Conservation (phyloP, 2,888 invertebrate species). For the Hipparchia semele region DNA sequence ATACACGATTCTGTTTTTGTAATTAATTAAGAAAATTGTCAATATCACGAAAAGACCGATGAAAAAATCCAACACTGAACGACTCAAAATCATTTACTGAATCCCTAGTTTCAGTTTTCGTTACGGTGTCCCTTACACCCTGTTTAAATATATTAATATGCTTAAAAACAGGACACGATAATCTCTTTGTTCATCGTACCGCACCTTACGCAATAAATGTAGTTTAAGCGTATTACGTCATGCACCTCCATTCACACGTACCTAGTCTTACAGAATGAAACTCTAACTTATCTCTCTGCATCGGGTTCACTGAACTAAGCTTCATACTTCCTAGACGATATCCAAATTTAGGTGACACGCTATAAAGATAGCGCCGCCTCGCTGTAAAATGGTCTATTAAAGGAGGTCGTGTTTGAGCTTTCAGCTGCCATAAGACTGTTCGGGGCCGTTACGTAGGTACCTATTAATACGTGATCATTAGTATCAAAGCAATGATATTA, state of each 20-base stretch:
- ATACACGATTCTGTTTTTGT: no score
- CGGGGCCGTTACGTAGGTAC: no score
- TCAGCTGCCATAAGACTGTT: background rate
- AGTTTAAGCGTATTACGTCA: background rate
- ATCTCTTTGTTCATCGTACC: background rate
- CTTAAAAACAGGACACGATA: no score
- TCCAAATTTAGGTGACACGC: conserved; percentile 57
- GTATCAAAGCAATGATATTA: no score
- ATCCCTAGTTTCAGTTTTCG: no score
- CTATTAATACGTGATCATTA: no score
- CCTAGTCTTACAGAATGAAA: conserved; percentile 29
- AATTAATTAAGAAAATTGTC: no score
- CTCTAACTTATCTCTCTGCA: conserved; percentile 54
- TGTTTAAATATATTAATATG: no score
- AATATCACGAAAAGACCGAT: no score
- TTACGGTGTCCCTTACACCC: no score
- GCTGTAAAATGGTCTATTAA: conserved; percentile 24
- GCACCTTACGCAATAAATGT: background rate
- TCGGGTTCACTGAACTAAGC: conserved; percentile 61
- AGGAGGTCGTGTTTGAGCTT: conserved; percentile 16
- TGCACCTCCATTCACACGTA: background rate
- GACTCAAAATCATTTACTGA: no score
- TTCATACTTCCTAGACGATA: conserved; percentile 52
- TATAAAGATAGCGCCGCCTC: conserved; percentile 49
- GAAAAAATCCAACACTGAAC: no score